Conservation (phyloP, 1,140 invertebrate genomes). For the Meteorus sp. region DNA sequence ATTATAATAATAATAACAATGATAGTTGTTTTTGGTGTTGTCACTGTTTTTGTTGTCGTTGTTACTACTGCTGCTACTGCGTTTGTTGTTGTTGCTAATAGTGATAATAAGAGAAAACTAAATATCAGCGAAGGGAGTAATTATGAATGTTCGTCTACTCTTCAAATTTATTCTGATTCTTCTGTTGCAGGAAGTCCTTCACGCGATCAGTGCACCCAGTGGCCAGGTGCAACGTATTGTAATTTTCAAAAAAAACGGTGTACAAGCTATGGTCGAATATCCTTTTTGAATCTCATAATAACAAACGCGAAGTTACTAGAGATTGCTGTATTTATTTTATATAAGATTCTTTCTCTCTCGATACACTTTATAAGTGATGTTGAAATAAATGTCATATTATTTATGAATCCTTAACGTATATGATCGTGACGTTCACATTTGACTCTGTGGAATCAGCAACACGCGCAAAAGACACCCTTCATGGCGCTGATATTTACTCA, state of each 20-base stretch:
- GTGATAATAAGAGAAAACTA: too few relatives aligned
- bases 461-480: conserved; percentile 89
- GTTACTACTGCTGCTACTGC: too few relatives aligned
- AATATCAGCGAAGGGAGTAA: too few relatives aligned
- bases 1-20: too few relatives aligned
- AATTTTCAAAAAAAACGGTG: conserved; percentile 98
- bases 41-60: too few relatives aligned
- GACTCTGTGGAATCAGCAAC: conserved; percentile 94
- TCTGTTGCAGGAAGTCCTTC: conserved; percentile 92
- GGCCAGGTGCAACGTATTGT: conserved; percentile 97
- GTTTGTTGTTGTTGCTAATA: too few relatives aligned
- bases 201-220: conserved; percentile 93
- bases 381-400: not conserved
- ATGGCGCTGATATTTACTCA: conserved; percentile 98
- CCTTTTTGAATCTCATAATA: conserved; percentile 69
- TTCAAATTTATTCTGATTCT: conserved; percentile 30
- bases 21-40: too few relatives aligned
- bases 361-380: not conserved
- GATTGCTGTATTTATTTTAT: not conserved
- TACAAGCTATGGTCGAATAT: conserved; percentile 99
- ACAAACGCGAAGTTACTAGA: not conserved
- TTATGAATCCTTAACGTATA: conserved; percentile 58
- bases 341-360: not conserved
- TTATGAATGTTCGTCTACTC: too few relatives aligned
- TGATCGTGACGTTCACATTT: conserved; percentile 70